Evolutionary conservation across 2,888 invertebrate species (phyloP).

Genomic region (Brenthis ino): DNA sequence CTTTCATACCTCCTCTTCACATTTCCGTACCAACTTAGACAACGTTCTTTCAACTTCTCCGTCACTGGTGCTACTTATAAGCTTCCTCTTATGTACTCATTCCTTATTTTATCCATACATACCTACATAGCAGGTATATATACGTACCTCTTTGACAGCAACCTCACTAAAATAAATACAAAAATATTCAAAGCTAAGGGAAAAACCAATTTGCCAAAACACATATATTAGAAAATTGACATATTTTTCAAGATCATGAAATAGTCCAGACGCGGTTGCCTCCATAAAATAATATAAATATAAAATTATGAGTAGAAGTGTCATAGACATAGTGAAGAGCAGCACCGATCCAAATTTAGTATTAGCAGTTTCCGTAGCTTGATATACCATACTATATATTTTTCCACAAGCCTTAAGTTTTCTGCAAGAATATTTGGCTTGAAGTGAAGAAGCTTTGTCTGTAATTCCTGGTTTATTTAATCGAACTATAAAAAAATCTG

Average conservation of each 20-base stretch:
- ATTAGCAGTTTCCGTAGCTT: slow-evolving; percentile 47
- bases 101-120: too few relatives aligned
- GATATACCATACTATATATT: slow-evolving; percentile 56
- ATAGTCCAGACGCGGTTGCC: slow-evolving; percentile 63
- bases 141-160: slow-evolving; percentile 53
- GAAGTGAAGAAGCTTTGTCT: slow-evolving; percentile 46
- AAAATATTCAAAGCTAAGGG: slow-evolving; percentile 49
- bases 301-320: slow-evolving; percentile 51
- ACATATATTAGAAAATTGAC: slow-evolving; percentile 56
- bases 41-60: too few relatives aligned
- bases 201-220: slow-evolving; percentile 58
- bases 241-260: slow-evolving; percentile 55
- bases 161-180: slow-evolving; percentile 54
- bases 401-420: slow-evolving; percentile 59
- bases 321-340: slow-evolving; percentile 50
- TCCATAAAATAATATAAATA: slow-evolving; percentile 71
- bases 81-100: too few relatives aligned
- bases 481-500: slow-evolving; percentile 51
- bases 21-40: too few relatives aligned
- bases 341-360: slow-evolving; percentile 54
- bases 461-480: slow-evolving; percentile 43
- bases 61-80: too few relatives aligned
- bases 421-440: slow-evolving; percentile 54
- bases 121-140: not conserved
- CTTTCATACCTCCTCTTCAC: too few relatives aligned